Conservation (phyloP, 1,140 invertebrate genomes). For the Zaprionus camerounensis region DNA sequence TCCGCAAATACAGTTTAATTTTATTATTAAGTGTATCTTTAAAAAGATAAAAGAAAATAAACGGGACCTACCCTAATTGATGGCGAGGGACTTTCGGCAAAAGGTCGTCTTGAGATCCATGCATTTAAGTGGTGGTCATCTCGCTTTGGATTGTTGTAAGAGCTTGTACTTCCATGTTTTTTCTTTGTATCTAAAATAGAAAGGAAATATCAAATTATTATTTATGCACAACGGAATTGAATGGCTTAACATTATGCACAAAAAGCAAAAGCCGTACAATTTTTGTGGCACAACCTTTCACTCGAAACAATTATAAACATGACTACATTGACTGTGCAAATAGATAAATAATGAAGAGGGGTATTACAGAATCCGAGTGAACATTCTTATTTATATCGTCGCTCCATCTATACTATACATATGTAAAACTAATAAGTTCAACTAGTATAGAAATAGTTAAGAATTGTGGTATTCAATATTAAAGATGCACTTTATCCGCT, state of each 20-base stretch:
- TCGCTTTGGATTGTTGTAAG: conserved; percentile 63
- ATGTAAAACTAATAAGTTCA: no score
- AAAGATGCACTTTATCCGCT: no score
- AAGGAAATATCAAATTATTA: background rate
- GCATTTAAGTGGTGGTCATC: conserved; percentile 72
- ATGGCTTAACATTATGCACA: background rate
- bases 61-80: conserved; percentile 52
- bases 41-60: background rate
- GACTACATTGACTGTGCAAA: no score
- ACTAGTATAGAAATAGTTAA: no score
- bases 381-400: no score
- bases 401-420: no score
- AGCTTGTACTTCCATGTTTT: conserved; percentile 65
- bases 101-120: conserved; percentile 65
- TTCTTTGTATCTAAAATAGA: conserved; percentile 68
- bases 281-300: no score
- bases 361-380: no score
- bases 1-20: background rate
- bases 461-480: no score
- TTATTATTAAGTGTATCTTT: background rate
- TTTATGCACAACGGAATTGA: background rate
- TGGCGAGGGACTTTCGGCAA: conserved; percentile 70
- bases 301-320: no score
- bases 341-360: no score
- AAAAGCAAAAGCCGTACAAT: no score